Evolutionary conservation across 2,888 invertebrate species (phyloP).

Genomic region (Neocrepidodera transversa): DNA sequence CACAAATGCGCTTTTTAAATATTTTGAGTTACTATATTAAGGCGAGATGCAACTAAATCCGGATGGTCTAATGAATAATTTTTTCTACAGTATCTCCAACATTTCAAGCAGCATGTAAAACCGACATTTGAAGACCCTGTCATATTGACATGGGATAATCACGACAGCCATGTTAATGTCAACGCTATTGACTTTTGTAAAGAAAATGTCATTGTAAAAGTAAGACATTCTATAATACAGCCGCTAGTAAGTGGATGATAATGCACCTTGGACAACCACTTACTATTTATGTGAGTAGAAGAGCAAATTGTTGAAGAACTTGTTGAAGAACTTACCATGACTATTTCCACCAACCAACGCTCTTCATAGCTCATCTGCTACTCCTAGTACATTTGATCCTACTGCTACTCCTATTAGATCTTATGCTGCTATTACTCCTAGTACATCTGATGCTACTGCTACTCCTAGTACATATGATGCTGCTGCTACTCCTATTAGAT

Average conservation of each 20-base stretch:
- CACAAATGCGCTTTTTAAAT: no score
- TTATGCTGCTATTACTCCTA: no score
- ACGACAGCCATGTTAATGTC: conserved; percentile 13
- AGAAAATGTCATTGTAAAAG: conserved; percentile 1
- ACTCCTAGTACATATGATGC: no score
- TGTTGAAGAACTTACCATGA: conserved; percentile 34
- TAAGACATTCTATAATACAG: conserved; percentile 8
- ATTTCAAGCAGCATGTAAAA: conserved; percentile 39
- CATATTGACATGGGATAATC: conserved; percentile 14
- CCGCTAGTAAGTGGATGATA: conserved; percentile 8
- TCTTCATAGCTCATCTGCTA: not conserved
- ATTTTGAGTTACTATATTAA: no score
- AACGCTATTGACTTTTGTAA: not conserved
- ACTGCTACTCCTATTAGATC: no score
- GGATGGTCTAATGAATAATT: conserved; percentile 8
- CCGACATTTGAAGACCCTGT: conserved; percentile 26
- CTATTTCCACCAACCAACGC: conserved; percentile 37
- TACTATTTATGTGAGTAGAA: conserved; percentile 31
- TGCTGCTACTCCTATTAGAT: no score
- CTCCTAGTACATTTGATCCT: not conserved
- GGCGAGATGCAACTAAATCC: not conserved
- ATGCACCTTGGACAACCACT: conserved; percentile 20
- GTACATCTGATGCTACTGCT: no score
- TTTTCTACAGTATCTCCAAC: conserved; percentile 15
- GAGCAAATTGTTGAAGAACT: conserved; percentile 26